Evolutionary conservation across 2,888 invertebrate genomes (phyloP).

Genomic region (Orthosia gracilis): DNA sequence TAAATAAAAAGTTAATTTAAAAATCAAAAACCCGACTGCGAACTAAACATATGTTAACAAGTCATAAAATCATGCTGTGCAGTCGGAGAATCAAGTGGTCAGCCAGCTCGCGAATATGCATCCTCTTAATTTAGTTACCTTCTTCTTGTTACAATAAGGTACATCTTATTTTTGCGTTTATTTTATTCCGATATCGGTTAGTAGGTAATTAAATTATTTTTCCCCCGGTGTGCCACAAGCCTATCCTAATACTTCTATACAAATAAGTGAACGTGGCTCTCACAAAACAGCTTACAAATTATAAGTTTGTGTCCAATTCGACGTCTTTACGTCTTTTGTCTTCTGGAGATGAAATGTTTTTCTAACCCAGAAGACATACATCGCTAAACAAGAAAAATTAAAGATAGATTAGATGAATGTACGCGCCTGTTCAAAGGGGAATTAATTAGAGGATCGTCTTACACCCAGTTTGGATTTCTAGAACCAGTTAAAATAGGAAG

Average conservation of each 20-base stretch:
- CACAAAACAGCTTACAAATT: conserved; percentile 39
- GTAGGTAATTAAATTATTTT: not conserved
- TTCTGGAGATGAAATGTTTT: conserved; percentile 4
- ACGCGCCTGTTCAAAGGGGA: not conserved
- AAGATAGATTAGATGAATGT: not conserved
- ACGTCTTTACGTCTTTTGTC: conserved; percentile 28
- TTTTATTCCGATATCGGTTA: no score
- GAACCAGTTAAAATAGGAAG: no score
- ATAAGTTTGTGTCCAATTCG: conserved; percentile 30
- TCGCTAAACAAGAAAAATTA: not conserved
- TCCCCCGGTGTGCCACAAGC: conserved; percentile 19
- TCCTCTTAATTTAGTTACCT: no score
- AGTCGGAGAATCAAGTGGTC: no score
- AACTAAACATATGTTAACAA: no score
- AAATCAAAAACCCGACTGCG: no score
- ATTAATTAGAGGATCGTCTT: not conserved
- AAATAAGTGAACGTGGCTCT: conserved; percentile 34
- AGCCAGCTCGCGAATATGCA: no score
- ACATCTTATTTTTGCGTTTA: no score
- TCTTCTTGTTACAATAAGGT: no score
- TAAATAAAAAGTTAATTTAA: no score
- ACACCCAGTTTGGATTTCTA: no score
- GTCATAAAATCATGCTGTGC: no score
- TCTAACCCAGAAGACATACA: not conserved
- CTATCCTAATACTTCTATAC: conserved; percentile 14